A percentile compares a stretch with the other conserved stretches of the same genome.
These are phyloP conservation scores for Chrysochloris asiatica DNA, from an alignment of 2,113 vertebrate genomes.

Conservation along the genomic window DNA sequence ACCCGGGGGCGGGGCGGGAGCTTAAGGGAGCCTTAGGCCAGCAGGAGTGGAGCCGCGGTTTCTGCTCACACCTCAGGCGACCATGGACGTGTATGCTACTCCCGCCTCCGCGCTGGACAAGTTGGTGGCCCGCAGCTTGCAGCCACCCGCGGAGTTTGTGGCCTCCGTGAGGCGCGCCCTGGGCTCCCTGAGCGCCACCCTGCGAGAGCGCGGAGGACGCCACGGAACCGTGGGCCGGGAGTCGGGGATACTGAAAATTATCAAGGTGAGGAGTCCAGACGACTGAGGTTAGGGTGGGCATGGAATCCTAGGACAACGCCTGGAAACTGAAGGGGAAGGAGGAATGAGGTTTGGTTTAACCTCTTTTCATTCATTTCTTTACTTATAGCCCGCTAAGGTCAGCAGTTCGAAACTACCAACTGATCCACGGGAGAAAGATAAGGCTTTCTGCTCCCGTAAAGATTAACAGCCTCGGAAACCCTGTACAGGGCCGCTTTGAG, in stretches of 20 bases:
- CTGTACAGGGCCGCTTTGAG: background rate
- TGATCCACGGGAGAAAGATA: too few relatives aligned
- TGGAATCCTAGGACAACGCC: background rate
- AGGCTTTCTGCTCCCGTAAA: background rate
- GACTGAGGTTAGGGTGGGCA: too few relatives aligned
- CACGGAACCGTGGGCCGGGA: accelerated
- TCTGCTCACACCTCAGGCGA: background rate
- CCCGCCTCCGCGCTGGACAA: background rate
- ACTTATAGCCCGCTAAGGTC: accelerated
- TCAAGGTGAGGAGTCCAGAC: slow-evolving; percentile 42
- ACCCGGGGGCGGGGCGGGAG: background rate
- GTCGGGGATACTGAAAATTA: slow-evolving; percentile 23
- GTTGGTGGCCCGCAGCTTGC: slow-evolving; percentile 51
- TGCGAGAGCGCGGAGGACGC: background rate
- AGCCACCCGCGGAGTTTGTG: background rate
- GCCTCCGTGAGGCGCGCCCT: background rate
- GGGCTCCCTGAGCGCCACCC: background rate
- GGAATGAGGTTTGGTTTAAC: background rate
- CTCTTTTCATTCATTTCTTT: background rate
- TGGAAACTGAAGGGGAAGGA: background rate
- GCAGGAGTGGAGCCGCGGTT: background rate
- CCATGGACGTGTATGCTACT: background rate
- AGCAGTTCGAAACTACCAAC: too few relatives aligned
- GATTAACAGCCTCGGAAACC: background rate
- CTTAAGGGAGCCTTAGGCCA: background rate